Evolutionary conservation across 2,888 invertebrate genomes (phyloP), one percentile per base, ranked within the genome.

Genomic region (Eulithis prunata): DNA sequence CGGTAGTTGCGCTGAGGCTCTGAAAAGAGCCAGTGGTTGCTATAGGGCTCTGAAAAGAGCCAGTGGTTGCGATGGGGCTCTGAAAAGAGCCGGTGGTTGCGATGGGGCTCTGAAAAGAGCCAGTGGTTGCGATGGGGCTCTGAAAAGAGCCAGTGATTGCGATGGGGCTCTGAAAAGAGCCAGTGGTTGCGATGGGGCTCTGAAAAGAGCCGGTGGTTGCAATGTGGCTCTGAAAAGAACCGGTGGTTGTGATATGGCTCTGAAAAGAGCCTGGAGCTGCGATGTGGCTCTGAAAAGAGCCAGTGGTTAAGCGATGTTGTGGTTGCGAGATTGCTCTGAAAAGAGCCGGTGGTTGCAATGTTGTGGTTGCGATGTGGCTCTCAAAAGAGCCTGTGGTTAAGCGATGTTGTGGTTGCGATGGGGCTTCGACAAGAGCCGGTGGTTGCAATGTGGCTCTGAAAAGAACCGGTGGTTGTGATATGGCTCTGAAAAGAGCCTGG

Each of bases 281-380:
- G 12, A 38, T 36, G 46, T 52, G 38, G 52, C 14, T 14, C n/a
- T 46, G 54, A 38, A 32, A 32, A 32, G 32, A 32, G 32, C 32
- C 32, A 8, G 61, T 55, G n/a, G 61, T 46, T 41, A 54, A 54
- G 61, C 38, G 36, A 61, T 55, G 55, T 10, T 43, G 47, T 69
- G 61, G 68, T 66, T 45, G 62, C 68, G 58, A 41, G 53, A 46
- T 59, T n/a, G 70, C 68, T 53, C 65, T 71, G 56, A 72, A 52
- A 70, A 73, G 66, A 55, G 49, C 68, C 51, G 14, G 21, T 67
- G 5, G 51, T 21, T 41, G 36, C 3, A 7, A 43, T 8, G 47
- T 32, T 56, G 38, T 69, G 57, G 66, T 65, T 57, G 63, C 65
- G 66, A 46, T 53, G 63, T 63, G 53, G 55, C 58, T 43, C 61